Conservation (phyloP, 1,140 invertebrate genomes). For the Streblospio benedicti region DNA sequence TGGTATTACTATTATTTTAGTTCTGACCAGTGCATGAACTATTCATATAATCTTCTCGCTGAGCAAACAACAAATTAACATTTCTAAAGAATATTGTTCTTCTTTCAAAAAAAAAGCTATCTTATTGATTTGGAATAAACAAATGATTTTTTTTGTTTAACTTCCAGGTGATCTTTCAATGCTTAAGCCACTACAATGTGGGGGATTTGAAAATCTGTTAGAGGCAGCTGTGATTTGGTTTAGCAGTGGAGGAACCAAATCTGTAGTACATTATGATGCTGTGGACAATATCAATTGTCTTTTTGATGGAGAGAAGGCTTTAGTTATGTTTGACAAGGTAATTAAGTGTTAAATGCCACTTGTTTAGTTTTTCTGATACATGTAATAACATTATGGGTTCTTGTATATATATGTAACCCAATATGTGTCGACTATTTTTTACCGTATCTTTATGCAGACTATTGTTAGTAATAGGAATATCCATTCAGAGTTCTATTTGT, state of each 20-base stretch:
- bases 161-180: conserved; percentile 1
- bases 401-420: neutral
- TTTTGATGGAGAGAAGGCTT: conserved; percentile 14
- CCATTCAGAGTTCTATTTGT: neutral
- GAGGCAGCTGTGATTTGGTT: conserved; percentile 11
- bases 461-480: neutral
- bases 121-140: no score
- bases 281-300: conserved; percentile 21
- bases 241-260: conserved; percentile 17
- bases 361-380: neutral
- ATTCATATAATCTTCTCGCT: no score
- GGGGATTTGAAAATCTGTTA: neutral
- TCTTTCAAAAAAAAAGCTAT: no score
- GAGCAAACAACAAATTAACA: no score
- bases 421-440: neutral
- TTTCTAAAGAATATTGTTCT: no score
- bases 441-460: neutral
- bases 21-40: no score
- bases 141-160: no score
- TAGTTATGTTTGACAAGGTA: conserved; percentile 18
- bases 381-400: neutral
- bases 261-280: conserved; percentile 18
- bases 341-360: neutral
- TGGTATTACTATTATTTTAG: no score
- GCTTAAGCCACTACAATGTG: neutral